Conservation (phyloP, 2,113 vertebrate species). For the Mesoclemmys tuberculata region DNA sequence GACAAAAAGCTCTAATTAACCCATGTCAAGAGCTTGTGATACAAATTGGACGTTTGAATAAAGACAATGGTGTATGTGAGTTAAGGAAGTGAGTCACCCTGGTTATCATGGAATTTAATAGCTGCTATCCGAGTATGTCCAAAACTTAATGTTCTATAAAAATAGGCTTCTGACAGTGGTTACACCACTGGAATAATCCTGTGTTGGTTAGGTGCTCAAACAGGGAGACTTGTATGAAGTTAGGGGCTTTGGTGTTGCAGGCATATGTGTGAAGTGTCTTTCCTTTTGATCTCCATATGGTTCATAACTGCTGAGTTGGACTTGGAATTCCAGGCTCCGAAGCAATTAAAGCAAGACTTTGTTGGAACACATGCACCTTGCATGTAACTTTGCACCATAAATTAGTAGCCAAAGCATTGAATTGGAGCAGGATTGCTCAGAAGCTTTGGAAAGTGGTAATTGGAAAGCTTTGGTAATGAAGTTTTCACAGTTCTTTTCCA, state of each 20-base stretch:
- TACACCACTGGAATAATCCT: neutral
- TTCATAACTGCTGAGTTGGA: neutral
- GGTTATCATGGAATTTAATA: constrained; percentile 7
- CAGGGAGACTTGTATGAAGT: rapidly evolving
- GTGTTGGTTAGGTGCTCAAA: neutral
- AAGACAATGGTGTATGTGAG: constrained; percentile 39
- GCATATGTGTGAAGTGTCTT: neutral
- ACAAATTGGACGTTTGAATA: constrained; percentile 40
- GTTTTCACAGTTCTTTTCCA: rapidly evolving
- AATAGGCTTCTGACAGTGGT: constrained; percentile 8
- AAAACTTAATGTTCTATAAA: neutral
- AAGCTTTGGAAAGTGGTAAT: neutral
- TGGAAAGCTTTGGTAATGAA: neutral
- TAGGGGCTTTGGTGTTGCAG: neutral
- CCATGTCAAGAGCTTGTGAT: constrained; percentile 37
- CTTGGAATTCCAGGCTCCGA: neutral
- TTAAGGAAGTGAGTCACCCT: constrained; percentile 60
- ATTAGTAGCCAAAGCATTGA: neutral
- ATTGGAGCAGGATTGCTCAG: neutral
- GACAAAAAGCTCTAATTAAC: constrained; percentile 62
- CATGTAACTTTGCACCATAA: neutral
- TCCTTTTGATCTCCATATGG: rapidly evolving
- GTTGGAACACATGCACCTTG: neutral
- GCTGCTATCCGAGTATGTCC: constrained; percentile 45
- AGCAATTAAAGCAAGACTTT: neutral